Conservation (phyloP, 2,797 vertebrate species). For the Phrynocephalus guinanensis region DNA sequence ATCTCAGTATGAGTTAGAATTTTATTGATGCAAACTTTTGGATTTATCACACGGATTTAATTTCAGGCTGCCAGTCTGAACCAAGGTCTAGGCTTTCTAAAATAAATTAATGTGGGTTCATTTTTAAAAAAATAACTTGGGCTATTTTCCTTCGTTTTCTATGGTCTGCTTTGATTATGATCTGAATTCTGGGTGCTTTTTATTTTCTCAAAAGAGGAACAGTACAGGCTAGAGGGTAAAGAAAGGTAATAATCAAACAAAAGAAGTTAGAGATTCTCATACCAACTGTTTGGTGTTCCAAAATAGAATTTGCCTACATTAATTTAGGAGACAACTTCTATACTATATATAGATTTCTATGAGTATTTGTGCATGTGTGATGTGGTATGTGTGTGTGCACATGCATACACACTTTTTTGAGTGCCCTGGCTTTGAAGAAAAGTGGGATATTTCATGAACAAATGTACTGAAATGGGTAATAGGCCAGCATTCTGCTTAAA, state of each 20-base stretch:
- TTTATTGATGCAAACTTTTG: not conserved
- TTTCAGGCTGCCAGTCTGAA: not conserved
- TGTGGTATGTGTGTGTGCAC: too few relatives aligned
- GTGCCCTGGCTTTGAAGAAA: too few relatives aligned
- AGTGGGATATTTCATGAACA: too few relatives aligned
- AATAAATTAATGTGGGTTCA: not conserved
- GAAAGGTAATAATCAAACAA: not conserved
- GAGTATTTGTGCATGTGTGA: too few relatives aligned
- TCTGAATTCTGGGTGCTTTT: not conserved
- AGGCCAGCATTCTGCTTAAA: too few relatives aligned
- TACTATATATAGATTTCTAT: too few relatives aligned
- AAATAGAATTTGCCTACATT: not conserved
- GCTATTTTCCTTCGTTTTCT: too few relatives aligned
- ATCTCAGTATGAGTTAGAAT: not conserved
- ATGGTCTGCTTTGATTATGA: not conserved
- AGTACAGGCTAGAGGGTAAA: not conserved
- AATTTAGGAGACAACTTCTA: not conserved
- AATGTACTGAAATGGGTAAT: too few relatives aligned
- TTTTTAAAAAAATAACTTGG: too few relatives aligned
- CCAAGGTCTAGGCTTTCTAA: not conserved
- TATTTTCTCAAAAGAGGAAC: not conserved
- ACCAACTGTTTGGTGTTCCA: not conserved
- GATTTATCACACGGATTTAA: not conserved
- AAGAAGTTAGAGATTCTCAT: not conserved
- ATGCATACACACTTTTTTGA: too few relatives aligned